phyloP scores from a whole-genome alignment of 30 jellyfish, hydroid and myxozoan genomes.

The Mastigias papua region DNA sequence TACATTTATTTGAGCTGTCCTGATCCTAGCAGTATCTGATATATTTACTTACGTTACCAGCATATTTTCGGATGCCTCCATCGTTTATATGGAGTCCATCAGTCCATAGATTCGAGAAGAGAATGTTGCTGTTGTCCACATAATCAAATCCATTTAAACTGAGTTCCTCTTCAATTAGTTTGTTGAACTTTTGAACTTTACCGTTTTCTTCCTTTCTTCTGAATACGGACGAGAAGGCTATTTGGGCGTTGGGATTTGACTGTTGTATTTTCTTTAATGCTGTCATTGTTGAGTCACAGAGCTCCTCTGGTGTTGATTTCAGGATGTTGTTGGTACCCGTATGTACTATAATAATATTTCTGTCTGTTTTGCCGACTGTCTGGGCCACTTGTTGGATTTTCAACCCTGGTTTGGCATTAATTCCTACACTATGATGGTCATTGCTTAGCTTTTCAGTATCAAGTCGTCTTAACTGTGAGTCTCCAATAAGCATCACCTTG shows the following conservation, averaged over 20 bases:
- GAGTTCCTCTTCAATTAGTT: neutral
- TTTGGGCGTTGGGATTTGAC: neutral
- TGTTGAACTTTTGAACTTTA: neutral
- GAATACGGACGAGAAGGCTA: neutral
- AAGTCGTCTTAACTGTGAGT: neutral
- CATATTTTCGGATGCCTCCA: neutral
- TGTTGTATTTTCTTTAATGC: neutral
- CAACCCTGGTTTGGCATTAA: neutral
- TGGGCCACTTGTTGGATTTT: neutral
- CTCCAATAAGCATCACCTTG: neutral
- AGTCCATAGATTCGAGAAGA: neutral
- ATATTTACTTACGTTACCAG: neutral
- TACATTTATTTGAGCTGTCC: neutral
- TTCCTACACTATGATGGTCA: neutral
- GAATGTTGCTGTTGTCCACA: neutral
- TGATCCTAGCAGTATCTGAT: neutral
- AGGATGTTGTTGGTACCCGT: neutral
- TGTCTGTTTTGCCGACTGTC: neutral
- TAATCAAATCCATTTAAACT: neutral
- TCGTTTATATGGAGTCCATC: neutral
- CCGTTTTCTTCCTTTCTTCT: neutral
- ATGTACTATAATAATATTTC: neutral
- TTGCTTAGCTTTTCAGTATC: neutral
- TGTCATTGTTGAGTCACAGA: neutral
- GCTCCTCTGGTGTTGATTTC: neutral